phyloP scores from a whole-genome alignment of 92 coral and sea anemone genomes.

The Galaxea fascicularis region DNA sequence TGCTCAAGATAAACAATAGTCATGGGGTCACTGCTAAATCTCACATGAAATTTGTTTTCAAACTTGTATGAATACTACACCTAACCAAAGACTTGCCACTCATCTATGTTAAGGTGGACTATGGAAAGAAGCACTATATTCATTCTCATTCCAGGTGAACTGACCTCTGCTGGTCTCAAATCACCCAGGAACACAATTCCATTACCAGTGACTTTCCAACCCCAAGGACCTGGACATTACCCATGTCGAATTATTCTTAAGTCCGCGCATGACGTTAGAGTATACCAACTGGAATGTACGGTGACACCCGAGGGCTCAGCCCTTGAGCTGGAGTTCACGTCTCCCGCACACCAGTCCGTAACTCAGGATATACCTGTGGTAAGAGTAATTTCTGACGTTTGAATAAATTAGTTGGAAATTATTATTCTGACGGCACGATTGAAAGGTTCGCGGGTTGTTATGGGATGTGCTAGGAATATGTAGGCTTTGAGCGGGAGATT shows the following conservation, averaged over 20 bases:
- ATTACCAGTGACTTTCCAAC: slow-evolving; percentile 86
- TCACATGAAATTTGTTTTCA: no score
- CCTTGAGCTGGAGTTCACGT: slow-evolving; percentile 86
- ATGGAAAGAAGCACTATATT: not conserved
- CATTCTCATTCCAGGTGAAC: not conserved
- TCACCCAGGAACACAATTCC: slow-evolving; percentile 60
- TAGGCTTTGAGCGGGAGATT: no score
- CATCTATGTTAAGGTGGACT: not conserved
- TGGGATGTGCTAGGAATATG: no score
- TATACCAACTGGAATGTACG: slow-evolving; percentile 96
- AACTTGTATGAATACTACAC: no score
- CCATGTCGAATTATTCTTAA: slow-evolving; percentile 86
- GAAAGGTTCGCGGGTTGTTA: no score
- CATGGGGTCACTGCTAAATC: no score
- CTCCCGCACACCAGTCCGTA: slow-evolving; percentile 97
- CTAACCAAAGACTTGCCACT: not conserved
- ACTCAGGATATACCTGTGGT: slow-evolving; percentile 99
- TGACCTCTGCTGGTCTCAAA: slow-evolving; percentile 17
- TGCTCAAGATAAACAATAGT: no score
- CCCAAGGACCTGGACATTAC: slow-evolving; percentile 96
- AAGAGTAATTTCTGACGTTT: no score
- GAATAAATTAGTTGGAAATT: no score
- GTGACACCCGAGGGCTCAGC: slow-evolving; percentile 95
- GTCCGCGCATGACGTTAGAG: slow-evolving; percentile 94
- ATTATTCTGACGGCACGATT: no score